Percentiles rank a stretch among this genome's conserved stretches.
Conservation (phyloP, 2,797 vertebrate genomes). For the Lophius americanus region DNA sequence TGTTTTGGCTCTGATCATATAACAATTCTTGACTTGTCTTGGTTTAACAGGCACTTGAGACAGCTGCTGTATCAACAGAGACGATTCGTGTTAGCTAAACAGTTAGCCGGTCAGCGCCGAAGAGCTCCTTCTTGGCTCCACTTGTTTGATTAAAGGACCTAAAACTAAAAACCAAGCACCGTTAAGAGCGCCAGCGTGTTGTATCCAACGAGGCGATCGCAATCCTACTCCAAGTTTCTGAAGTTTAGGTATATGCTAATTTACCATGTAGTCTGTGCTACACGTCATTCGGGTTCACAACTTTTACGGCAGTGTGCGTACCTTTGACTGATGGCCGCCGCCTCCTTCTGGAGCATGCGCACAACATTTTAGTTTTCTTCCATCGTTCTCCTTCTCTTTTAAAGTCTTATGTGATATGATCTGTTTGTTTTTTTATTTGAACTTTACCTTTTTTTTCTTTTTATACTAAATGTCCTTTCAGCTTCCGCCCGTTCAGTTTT, state of each 20-base stretch:
- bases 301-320: slow-evolving; percentile 36
- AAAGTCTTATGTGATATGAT: too few relatives aligned
- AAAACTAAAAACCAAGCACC: neutral
- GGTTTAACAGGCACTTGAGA: slow-evolving; percentile 32
- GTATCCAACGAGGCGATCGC: neutral
- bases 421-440: too few relatives aligned
- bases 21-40: neutral
- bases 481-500: too few relatives aligned
- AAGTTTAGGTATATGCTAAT: slow-evolving; percentile 52
- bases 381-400: too few relatives aligned
- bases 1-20: slow-evolving; percentile 12
- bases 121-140: slow-evolving; percentile 5
- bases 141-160: neutral
- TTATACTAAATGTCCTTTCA: too few relatives aligned
- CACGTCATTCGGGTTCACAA: slow-evolving; percentile 66
- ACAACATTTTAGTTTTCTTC: slow-evolving; percentile 2
- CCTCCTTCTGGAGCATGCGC: slow-evolving; percentile 59
- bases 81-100: slow-evolving; percentile 52
- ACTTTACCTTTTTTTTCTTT: too few relatives aligned
- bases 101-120: slow-evolving; percentile 34
- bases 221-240: slow-evolving; percentile 33
- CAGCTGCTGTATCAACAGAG: neutral
- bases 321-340: slow-evolving; percentile 48
- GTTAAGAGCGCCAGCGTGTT: too few relatives aligned
- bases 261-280: slow-evolving; percentile 23